A percentile compares a stretch with the other conserved stretches of the same genome.
phyloP scores from a whole-genome alignment of 2,888 invertebrate species.

The Sabatieria punctata region DNA sequence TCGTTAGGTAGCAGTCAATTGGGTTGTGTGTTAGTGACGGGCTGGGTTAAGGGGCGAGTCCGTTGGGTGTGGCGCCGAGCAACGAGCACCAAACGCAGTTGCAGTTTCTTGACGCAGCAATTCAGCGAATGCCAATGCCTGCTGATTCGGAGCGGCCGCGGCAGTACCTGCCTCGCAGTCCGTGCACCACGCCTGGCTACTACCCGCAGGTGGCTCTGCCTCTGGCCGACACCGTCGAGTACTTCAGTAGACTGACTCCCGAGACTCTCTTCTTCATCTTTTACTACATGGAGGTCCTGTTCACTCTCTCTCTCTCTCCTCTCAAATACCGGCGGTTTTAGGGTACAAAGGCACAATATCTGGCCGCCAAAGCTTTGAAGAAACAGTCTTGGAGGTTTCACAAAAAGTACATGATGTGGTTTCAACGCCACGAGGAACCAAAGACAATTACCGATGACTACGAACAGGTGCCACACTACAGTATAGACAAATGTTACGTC shows the following conservation, averaged over 20 bases:
- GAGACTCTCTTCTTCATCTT: conserved; percentile 99
- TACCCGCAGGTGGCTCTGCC: conserved; percentile 84
- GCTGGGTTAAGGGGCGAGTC: conserved; percentile 70
- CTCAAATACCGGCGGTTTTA: conserved; percentile 17
- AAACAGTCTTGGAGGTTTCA: conserved; percentile 99
- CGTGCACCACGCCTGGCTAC: conserved; percentile 74
- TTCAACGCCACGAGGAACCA: conserved; percentile 98
- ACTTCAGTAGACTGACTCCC: conserved; percentile 89
- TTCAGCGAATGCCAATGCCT: conserved; percentile 86
- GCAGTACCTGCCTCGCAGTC: conserved; percentile 31
- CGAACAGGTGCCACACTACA: too few species aligned
- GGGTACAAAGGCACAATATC: conserved; percentile 96
- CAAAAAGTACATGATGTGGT: conserved; percentile 99
- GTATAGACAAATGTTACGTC: too few species aligned
- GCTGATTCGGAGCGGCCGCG: conserved; percentile 81
- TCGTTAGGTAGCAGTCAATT: too few species aligned
- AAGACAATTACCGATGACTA: conserved; percentile 98
- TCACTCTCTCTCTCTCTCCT: background rate
- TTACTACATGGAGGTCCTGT: conserved; percentile 81
- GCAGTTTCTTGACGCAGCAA: conserved; percentile 54
- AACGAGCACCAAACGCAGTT: conserved; percentile 19
- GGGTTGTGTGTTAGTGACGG: too few species aligned
- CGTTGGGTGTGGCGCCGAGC: conserved; percentile 74
- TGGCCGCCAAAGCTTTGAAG: conserved; percentile 97
- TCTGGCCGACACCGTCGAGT: conserved; percentile 88